phyloP scores from a whole-genome alignment of 1,140 invertebrate species.

The Calycopis cecrops region DNA sequence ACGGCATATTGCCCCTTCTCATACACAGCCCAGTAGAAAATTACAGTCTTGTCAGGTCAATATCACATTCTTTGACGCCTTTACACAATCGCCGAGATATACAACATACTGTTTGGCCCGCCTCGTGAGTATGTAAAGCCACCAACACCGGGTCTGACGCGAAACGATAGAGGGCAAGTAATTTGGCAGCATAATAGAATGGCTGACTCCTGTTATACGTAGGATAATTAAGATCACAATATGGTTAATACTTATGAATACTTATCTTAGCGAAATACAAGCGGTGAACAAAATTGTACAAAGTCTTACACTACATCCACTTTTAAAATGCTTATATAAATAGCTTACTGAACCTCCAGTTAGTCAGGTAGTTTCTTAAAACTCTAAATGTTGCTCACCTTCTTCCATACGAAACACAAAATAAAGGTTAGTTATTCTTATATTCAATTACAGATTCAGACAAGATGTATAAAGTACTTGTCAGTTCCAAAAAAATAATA shows the following conservation, averaged over 20 bases:
- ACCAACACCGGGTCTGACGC: constrained; percentile 34
- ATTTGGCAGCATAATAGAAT: constrained; percentile 57
- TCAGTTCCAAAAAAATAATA: background rate
- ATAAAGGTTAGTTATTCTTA: background rate
- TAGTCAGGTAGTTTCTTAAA: background rate
- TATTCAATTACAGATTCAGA: background rate
- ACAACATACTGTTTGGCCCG: too few species aligned
- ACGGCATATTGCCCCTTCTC: constrained; percentile 34
- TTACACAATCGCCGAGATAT: too few species aligned
- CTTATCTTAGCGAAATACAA: constrained; percentile 61
- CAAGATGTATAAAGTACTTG: background rate
- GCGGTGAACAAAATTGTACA: constrained; percentile 47
- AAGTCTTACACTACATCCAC: constrained; percentile 23
- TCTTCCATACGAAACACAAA: too few species aligned
- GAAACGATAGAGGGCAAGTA: constrained; percentile 34
- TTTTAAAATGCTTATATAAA: background rate
- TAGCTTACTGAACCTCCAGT: background rate
- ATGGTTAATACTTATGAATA: constrained; percentile 69
- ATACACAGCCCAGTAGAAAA: constrained; percentile 20
- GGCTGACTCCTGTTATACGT: constrained; percentile 50
- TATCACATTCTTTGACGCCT: constrained; percentile 45
- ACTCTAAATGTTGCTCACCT: constrained; percentile 5
- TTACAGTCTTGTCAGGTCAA: constrained; percentile 47
- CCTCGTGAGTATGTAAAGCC: too few species aligned
- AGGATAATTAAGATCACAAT: constrained; percentile 68